Conservation (phyloP, 1,140 invertebrate genomes). For the Atta texana region DNA sequence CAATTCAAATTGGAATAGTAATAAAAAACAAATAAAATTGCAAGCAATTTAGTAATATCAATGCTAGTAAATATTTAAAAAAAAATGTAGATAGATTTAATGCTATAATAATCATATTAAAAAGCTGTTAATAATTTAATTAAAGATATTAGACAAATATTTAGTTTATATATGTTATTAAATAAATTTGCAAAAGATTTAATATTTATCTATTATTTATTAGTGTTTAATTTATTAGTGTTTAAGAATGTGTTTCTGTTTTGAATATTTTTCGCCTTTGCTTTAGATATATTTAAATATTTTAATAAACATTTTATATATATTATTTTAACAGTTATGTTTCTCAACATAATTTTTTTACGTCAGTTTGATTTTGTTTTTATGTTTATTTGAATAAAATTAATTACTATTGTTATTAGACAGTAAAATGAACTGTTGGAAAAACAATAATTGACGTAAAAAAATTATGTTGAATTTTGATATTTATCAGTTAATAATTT, state of each 20-base stretch:
- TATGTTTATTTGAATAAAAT: not conserved
- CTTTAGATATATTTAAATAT: not conserved
- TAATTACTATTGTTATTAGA: too few species aligned
- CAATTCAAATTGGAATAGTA: too few species aligned
- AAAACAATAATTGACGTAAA: too few species aligned
- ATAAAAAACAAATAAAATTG: too few species aligned
- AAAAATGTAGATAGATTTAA: too few species aligned
- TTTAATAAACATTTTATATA: not conserved
- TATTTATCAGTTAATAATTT: constrained; percentile 4
- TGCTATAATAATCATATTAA: too few species aligned
- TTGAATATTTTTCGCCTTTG: not conserved
- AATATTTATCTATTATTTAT: not conserved
- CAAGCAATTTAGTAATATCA: too few species aligned
- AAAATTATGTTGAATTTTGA: not conserved
- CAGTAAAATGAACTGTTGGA: too few species aligned
- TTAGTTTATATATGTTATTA: not conserved
- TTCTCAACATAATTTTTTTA: constrained; percentile 4
- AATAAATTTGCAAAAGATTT: not conserved
- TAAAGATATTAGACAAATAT: constrained; percentile 4
- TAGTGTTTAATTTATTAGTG: not conserved
- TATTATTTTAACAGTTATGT: not conserved
- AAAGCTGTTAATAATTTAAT: too few species aligned
- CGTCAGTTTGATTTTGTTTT: not conserved
- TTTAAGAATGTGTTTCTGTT: not conserved
- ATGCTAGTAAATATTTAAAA: too few species aligned